Evolutionary conservation across 2,888 invertebrate species (phyloP), one percentile per base, ranked within the genome.

Genomic region (Flabesymbios commensalis): DNA sequence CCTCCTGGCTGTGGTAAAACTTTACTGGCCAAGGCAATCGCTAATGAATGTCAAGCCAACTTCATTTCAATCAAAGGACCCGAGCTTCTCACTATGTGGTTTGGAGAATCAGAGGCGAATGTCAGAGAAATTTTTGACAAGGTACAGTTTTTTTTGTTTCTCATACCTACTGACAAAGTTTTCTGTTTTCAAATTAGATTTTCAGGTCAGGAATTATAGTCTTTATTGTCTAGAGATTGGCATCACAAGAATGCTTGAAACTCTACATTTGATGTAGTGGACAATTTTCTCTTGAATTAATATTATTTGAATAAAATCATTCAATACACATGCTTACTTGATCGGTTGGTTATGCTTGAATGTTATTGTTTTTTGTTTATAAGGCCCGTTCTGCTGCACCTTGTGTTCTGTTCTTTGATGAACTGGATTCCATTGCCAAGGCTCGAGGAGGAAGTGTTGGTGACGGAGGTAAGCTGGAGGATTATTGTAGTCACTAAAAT

Each of bases 71-170:
- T 99, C 72, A 99, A 99, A 84, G 99, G 97, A 0, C 88, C 88
- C 19, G 99, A 99, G 83, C 86, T 99, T 71, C 88, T 99, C 61
- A 99, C 99, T 53, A 99, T 99, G 99, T 99, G 99, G 99, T 99
- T 99, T 83, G 99, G 99, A 81, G 99, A 99, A 84, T 98, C 98
- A 24, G 99, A 99, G 85, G 99, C 99, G 57, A 99, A 99, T 81
- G 99, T 99, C 71, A 88, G 99, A 74, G 99, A 99, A 83, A 96
- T 99, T 75, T 99, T 99, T 80, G 99, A 99, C 84, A 99, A 99
- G 88, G 92, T 92, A 82, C 75, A 75, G 5, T 10, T n/a, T n/a
- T n/a, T n/a, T n/a, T n/a, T n/a, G n/a, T n/a, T n/a, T n/a, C n/a
- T n/a, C n/a, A n/a, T n/a, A n/a, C n/a, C n/a, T n/a, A n/a, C 19